Conservation (phyloP, 2,888 invertebrate species). For the Papilio demoleus region DNA sequence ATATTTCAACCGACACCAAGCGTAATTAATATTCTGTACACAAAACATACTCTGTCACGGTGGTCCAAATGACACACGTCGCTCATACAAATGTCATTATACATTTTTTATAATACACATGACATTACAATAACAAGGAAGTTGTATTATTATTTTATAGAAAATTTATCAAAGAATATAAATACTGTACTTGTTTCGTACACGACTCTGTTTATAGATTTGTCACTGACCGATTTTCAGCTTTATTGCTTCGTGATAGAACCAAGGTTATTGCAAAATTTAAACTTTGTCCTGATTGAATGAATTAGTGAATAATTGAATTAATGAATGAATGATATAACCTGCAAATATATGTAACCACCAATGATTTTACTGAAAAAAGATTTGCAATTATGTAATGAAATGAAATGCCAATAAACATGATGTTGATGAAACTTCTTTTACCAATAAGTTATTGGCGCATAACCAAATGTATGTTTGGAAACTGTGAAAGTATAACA, state of each 20-base stretch:
- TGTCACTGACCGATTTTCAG: not conserved
- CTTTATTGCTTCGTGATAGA: too few relatives aligned
- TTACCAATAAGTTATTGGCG: conserved; percentile 23
- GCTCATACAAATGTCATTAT: not conserved
- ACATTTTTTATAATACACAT: not conserved
- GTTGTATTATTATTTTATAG: not conserved
- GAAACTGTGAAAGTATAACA: conserved; percentile 38
- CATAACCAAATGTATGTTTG: conserved; percentile 26
- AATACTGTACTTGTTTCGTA: not conserved
- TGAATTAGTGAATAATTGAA: too few relatives aligned
- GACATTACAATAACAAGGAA: conserved; percentile 5
- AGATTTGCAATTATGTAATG: not conserved
- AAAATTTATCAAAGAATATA: not conserved
- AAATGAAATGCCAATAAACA: conserved; percentile 24
- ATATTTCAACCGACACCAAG: not conserved
- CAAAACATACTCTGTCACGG: not conserved
- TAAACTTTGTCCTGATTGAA: too few relatives aligned
- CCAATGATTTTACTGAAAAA: not conserved
- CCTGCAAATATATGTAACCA: too few relatives aligned
- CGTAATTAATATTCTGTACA: not conserved
- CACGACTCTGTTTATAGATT: not conserved
- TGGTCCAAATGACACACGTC: conserved; percentile 9
- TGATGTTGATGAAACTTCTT: conserved; percentile 16
- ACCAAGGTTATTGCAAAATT: too few relatives aligned
- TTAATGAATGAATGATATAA: too few relatives aligned